Evolutionary conservation across 2,888 invertebrate species (phyloP), one percentile per base, ranked within the genome.

Genomic region (Euspilapteryx auroguttella): DNA sequence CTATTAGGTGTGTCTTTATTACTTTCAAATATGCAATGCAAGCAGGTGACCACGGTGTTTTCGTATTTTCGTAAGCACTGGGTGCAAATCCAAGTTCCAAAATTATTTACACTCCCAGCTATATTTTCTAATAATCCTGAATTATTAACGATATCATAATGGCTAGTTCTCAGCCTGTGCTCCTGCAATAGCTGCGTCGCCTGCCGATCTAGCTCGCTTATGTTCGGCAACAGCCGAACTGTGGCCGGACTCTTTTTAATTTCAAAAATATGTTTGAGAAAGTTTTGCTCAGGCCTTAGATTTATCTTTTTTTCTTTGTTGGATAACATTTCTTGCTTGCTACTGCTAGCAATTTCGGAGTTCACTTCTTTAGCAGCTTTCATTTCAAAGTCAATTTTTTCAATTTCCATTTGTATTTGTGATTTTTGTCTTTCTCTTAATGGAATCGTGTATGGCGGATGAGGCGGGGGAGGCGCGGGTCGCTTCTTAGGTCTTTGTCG

Each of bases 161-260:
- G 48, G 1, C 44, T 31, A 21, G 39, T 38, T 40, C 58, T 59
- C 30, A 56, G 42, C 46, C 65, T 59, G 29, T 47, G 49, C 28
- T 75, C 79, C 49, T 81, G 80, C 24, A 89, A 80, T 38, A 90
- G 86, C 55, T 85, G 85, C 1, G 84, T 80, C 1, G 89, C 89
- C 55, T 90, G 87, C 39, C 85, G 80, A 49, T 90, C 89, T 35
- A 89, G 57, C 52, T 89, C 88, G 46, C 88, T 89, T 38, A 89
- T 88, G 49, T 84, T 89, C 0, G 86, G 85, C 27, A 88, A 57
- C 75, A 42, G 79, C 78, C 52, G 86, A 42, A 40, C 79, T 78
- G 1, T 81, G 68, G 59, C 40, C 13, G 53, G 34, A 12, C 53
- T 49, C 41, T 73, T 64, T 44, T 62, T 55, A 45, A 48, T 47